A percentile compares a stretch with the other conserved stretches of the same genome.
These are phyloP conservation scores for Eudyptes chrysolophus DNA, from an alignment of 2,113 vertebrate species.

Conservation along the genomic window DNA sequence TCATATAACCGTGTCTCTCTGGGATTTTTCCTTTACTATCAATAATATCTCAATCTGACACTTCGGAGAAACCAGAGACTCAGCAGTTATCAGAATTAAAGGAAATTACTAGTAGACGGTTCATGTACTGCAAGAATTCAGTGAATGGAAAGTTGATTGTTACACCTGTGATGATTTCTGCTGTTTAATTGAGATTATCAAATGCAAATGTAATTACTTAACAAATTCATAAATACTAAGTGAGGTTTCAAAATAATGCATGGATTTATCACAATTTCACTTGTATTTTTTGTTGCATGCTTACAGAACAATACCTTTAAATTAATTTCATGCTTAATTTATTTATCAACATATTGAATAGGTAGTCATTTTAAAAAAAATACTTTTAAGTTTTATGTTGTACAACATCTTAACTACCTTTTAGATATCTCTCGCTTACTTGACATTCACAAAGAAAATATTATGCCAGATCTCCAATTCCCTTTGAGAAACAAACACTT, in stretches of 20 bases:
- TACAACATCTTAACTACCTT: not conserved
- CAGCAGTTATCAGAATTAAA: constrained; percentile 52
- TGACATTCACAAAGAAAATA: not conserved
- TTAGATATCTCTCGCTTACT: not conserved
- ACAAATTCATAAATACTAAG: constrained; percentile 30
- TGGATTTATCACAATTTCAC: not conserved
- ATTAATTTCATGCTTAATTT: not conserved
- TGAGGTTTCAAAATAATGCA: constrained; percentile 14
- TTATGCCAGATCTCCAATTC: not conserved
- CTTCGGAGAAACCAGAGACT: not conserved
- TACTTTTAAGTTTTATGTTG: not conserved
- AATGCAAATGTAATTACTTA: constrained; percentile 49
- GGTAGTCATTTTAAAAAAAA: not conserved
- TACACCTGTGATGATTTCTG: constrained; percentile 29
- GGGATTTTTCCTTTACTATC: not conserved
- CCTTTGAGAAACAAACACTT: not conserved
- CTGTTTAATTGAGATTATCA: constrained; percentile 31
- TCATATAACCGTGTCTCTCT: not conserved
- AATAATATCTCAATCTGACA: not conserved
- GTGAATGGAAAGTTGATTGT: not conserved
- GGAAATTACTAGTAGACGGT: not conserved
- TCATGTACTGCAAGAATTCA: constrained; percentile 20
- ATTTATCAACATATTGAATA: not conserved
- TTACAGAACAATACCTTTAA: not conserved
- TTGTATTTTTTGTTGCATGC: not conserved